phyloP scores from a whole-genome alignment of 2,888 invertebrate genomes.

The Halictus quadricinctus region DNA sequence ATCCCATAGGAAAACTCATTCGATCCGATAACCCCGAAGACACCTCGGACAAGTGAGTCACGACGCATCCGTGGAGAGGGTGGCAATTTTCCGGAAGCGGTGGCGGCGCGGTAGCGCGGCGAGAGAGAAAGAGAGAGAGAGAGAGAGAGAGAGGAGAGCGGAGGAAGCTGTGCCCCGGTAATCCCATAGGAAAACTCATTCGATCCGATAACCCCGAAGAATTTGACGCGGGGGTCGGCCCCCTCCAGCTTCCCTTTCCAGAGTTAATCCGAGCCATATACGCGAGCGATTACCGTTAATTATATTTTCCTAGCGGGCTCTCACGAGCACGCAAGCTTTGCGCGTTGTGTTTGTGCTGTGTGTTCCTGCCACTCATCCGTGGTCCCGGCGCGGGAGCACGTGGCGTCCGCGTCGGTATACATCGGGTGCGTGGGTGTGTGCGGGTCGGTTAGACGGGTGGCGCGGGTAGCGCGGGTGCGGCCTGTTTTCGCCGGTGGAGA shows the following conservation, averaged over 20 bases:
- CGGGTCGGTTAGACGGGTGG: slow-evolving; percentile 18
- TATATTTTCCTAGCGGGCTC: slow-evolving; percentile 79
- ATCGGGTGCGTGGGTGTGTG: slow-evolving; percentile 36
- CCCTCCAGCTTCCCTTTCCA: slow-evolving; percentile 51
- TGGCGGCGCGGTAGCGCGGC: background rate
- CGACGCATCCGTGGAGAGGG: slow-evolving; percentile 15
- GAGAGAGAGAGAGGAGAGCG: background rate
- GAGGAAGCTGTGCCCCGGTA: slow-evolving; percentile 43
- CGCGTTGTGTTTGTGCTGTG: slow-evolving; percentile 46
- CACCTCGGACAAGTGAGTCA: slow-evolving; percentile 4
- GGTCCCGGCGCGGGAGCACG: slow-evolving; percentile 55
- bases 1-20: no score
- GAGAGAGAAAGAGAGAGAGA: background rate
- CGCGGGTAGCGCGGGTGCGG: slow-evolving; percentile 35
- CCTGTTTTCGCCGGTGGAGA: slow-evolving; percentile 51
- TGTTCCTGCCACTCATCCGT: slow-evolving; percentile 48
- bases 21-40: no score
- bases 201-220: slow-evolving; percentile 74
- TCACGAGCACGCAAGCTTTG: slow-evolving; percentile 55
- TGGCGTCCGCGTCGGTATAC: slow-evolving; percentile 61
- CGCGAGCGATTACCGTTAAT: slow-evolving; percentile 82
- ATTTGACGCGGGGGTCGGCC: slow-evolving; percentile 70
- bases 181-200: slow-evolving; percentile 72
- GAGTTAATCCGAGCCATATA: slow-evolving; percentile 81
- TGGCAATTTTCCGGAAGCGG: slow-evolving; percentile 56